Percentiles rank a stretch among this genome's conserved stretches.
Evolutionary conservation across 2,113 vertebrate genomes (phyloP).

Genomic region (Carollia perspicillata): DNA sequence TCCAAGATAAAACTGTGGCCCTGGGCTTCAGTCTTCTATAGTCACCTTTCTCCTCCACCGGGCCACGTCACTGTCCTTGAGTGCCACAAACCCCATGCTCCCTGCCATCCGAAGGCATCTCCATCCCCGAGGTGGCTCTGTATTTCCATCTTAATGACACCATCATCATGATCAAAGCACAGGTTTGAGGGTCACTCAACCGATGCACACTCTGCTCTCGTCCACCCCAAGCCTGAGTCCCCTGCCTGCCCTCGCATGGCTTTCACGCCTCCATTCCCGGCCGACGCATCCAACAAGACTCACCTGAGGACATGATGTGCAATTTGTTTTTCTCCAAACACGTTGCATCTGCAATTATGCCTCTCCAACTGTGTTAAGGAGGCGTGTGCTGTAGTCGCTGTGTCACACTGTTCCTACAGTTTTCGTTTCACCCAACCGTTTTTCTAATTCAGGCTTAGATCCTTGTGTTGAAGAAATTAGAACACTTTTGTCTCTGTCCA

Average conservation of each 20-base stretch:
- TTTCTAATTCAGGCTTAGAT: background rate
- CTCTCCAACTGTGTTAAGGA: background rate
- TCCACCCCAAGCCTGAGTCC: fast-evolving
- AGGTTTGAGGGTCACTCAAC: background rate
- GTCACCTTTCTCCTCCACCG: fast-evolving
- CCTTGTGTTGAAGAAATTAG: background rate
- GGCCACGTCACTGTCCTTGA: fast-evolving
- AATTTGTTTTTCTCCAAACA: background rate
- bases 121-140: background rate
- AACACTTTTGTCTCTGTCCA: background rate
- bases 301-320: too few relatives aligned
- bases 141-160: background rate
- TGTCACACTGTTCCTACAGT: background rate
- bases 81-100: fast-evolving
- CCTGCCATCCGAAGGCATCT: fast-evolving
- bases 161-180: too few relatives aligned
- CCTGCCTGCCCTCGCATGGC: fast-evolving
- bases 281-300: background rate
- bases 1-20: background rate
- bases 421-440: background rate
- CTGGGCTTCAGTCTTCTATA: background rate
- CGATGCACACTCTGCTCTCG: fast-evolving
- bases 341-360: background rate
- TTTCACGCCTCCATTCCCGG: fast-evolving
- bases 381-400: too few relatives aligned